Base-by-base conservation (phyloP, 1,140 invertebrate species). In the Meloidogyne exigua region DNA sequence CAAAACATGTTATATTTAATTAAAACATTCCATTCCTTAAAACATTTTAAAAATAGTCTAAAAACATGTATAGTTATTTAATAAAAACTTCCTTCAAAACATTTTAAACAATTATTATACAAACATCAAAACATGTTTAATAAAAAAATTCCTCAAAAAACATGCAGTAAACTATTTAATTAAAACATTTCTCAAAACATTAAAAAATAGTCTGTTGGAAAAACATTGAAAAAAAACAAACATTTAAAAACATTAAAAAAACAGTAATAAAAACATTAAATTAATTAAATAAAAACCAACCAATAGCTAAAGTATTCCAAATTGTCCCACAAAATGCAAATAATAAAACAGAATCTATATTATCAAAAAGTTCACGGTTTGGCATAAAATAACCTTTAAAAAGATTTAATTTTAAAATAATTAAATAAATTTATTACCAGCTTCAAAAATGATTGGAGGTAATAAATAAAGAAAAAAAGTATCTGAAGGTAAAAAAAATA, bases 351-450 rank as follows among this genome's bases (percentile, higher is more conserved):
- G 94, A 96, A 76, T 94, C 94, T 77, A 98, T 90, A 88, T 98
- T 95, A 85, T 98, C 95, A 88, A 96, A 96, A 88, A 99, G 98
- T 79, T 90, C 88, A 76, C 95, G 90, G 89, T 98, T 98, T 74
- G 96, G 95, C 93, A 99, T 96, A 88, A 97, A 98, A 89, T 97
- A 99, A 7, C 95, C 95, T 15, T 95, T 94, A 70, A 62, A 28
- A 36, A n/a, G n/a, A 26, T 23, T 36, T 4, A 57, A 1, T 13
- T 36, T 10, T 26, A 25, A 10, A 25, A 15, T 15, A 44, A 28
- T 18, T 44, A 25, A 71, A n/a, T 18, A 21, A 18, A 4, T 9
- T 42, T 4, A 69, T 77, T 39, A 87, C 83, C 84, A 36, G 85
- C 86, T 79, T 86, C 79, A 32, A 81, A 84, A 68, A 89, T 89